Percentiles rank a stretch among this genome's conserved stretches.
These are phyloP conservation scores for Odocoileus hemionus DNA, from an alignment of 2,113 vertebrate species.

Conservation along the genomic window DNA sequence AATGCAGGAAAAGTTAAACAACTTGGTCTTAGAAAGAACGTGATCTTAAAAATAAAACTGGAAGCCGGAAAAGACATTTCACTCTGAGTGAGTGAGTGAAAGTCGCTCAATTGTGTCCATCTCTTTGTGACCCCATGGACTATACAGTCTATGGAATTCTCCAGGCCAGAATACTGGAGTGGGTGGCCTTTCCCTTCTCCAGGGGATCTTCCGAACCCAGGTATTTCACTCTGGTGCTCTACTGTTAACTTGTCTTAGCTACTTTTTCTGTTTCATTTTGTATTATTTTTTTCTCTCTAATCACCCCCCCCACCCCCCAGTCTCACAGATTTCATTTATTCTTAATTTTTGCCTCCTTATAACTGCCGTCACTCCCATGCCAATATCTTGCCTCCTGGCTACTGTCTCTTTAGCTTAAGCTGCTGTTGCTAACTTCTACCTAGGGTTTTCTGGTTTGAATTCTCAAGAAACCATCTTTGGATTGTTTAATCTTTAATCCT, in stretches of 20 bases:
- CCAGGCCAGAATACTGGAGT: background rate
- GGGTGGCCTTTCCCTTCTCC: background rate
- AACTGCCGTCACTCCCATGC: background rate
- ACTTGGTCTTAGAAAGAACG: constrained; percentile 18
- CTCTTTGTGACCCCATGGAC: background rate
- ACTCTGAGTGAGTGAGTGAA: background rate
- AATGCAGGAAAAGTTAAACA: constrained; percentile 38
- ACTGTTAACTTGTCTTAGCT: background rate
- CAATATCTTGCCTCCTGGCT: background rate
- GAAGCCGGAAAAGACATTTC: background rate
- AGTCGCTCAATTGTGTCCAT: background rate
- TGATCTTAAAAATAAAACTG: constrained; percentile 14
- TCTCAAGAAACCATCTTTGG: constrained; percentile 9
- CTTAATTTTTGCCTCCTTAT: constrained; percentile 11
- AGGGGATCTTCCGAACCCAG: background rate
- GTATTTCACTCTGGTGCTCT: background rate
- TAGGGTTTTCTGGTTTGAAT: constrained; percentile 38
- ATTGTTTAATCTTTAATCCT: background rate
- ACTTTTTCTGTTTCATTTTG: background rate
- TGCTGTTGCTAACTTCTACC: constrained; percentile 26
- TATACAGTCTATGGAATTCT: background rate
- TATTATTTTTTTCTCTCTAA: background rate
- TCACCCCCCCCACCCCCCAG: fast-evolving
- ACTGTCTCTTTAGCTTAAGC: background rate
- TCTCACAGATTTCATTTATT: constrained; percentile 37